These are phyloP conservation scores for Amblyornis subalaris DNA, from an alignment of 2,113 vertebrate genomes.

Conservation along the genomic window DNA sequence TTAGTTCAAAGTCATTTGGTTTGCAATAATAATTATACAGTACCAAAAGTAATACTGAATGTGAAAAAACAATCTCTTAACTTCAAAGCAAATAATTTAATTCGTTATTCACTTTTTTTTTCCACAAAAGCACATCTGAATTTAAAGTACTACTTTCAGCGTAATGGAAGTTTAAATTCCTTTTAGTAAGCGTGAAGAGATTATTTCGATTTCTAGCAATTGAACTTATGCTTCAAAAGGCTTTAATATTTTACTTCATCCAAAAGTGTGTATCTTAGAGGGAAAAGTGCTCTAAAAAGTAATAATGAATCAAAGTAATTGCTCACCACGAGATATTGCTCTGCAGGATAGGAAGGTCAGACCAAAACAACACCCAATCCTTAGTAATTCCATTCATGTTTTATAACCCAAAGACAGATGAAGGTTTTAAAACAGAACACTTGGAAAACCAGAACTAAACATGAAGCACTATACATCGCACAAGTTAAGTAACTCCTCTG, in stretches of 20 bases:
- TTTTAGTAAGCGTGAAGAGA: not conserved
- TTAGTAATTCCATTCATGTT: not conserved
- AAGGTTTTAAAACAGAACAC: not conserved
- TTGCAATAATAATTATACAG: not conserved
- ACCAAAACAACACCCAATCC: not conserved
- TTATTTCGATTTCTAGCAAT: not conserved
- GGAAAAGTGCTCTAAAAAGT: not conserved
- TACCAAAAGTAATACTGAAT: not conserved
- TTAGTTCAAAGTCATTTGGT: not conserved
- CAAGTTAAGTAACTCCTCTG: not conserved
- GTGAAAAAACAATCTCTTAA: not conserved
- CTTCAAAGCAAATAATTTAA: conserved; percentile 15
- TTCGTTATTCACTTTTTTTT: not conserved
- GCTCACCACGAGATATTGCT: not conserved
- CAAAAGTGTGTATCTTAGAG: not conserved
- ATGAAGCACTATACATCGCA: not conserved
- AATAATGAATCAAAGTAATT: conserved; percentile 30
- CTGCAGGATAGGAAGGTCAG: not conserved
- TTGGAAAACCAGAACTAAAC: not conserved
- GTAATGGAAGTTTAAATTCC: not conserved
- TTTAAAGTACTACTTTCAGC: not conserved
- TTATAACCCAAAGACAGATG: not conserved
- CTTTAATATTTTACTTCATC: not conserved
- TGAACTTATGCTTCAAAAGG: not conserved
- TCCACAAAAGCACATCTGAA: not conserved